phyloP scores from a whole-genome alignment of 2,113 vertebrate genomes.

The Ovibos moschatus region DNA sequence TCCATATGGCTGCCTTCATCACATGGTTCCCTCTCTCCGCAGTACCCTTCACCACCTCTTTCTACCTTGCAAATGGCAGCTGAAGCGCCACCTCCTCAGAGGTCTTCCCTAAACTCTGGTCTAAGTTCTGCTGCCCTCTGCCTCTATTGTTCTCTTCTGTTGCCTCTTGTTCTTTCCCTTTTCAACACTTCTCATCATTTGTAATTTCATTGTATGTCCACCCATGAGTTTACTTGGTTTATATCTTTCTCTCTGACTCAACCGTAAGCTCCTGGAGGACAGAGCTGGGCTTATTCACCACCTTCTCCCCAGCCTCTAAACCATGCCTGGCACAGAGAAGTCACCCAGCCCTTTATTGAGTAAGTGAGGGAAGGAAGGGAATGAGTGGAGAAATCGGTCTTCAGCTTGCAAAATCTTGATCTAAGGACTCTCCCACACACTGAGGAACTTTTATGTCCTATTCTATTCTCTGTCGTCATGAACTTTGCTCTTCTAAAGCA shows the following conservation, averaged over 20 bases:
- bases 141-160: neutral
- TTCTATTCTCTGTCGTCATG: neutral
- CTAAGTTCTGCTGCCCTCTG: neutral
- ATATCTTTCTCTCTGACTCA: neutral
- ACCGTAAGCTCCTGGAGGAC: neutral
- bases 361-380: neutral
- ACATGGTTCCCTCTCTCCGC: neutral
- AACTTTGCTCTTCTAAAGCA: slow-evolving; percentile 53
- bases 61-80: neutral
- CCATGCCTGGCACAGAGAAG: neutral
- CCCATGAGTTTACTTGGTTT: neutral
- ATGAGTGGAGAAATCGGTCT: neutral
- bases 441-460: neutral
- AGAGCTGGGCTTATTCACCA: neutral
- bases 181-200: neutral
- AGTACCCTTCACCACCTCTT: neutral
- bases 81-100: neutral
- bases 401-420: neutral
- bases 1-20: neutral
- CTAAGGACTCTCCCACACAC: neutral
- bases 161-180: neutral
- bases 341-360: neutral
- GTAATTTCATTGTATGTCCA: neutral
- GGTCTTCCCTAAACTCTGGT: neutral
- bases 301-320: neutral